Conservation (phyloP, 2,888 invertebrate genomes). For the Mimumesa dahlbomi region DNA sequence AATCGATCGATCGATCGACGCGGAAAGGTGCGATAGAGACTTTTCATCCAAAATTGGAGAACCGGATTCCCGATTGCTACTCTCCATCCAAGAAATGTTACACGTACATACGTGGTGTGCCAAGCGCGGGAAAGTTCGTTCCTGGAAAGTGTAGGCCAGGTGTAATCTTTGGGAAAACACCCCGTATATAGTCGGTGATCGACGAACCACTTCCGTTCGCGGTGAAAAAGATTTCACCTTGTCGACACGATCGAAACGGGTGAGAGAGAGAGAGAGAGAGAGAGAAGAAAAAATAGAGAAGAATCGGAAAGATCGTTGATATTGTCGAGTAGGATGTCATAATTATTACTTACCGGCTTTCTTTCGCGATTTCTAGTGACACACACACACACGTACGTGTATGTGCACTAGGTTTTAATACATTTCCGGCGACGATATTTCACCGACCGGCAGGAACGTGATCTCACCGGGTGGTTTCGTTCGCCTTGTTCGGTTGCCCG, state of each 20-base stretch:
- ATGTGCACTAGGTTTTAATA: slow-evolving; percentile 6
- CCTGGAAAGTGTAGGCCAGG: slow-evolving; percentile 59
- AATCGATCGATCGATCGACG: slow-evolving; percentile 1
- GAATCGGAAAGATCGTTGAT: not conserved
- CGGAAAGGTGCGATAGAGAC: slow-evolving; percentile 40
- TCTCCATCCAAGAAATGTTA: slow-evolving; percentile 59
- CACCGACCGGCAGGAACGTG: slow-evolving; percentile 3
- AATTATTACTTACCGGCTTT: slow-evolving; percentile 46
- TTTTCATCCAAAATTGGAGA: slow-evolving; percentile 64
- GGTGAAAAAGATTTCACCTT: slow-evolving; percentile 37
- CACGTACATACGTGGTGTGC: slow-evolving; percentile 20
- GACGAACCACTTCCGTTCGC: slow-evolving; percentile 45
- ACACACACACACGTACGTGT: not conserved
- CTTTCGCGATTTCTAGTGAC: slow-evolving; percentile 30
- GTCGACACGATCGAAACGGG: not conserved
- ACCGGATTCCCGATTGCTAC: slow-evolving; percentile 48
- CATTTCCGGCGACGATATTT: slow-evolving; percentile 9
- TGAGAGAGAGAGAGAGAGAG: no score
- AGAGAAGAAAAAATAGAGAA: not conserved
- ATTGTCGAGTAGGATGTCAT: slow-evolving; percentile 45
- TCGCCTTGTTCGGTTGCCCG: slow-evolving; percentile 2
- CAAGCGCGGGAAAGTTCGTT: slow-evolving; percentile 60
- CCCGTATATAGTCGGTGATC: slow-evolving; percentile 28
- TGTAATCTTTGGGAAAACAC: slow-evolving; percentile 54
- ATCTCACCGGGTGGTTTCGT: slow-evolving; percentile 25